Percentiles rank a stretch among this genome's conserved stretches.
These are phyloP conservation scores for Mimumesa dahlbomi DNA, from an alignment of 2,888 invertebrate genomes.

Conservation along the genomic window DNA sequence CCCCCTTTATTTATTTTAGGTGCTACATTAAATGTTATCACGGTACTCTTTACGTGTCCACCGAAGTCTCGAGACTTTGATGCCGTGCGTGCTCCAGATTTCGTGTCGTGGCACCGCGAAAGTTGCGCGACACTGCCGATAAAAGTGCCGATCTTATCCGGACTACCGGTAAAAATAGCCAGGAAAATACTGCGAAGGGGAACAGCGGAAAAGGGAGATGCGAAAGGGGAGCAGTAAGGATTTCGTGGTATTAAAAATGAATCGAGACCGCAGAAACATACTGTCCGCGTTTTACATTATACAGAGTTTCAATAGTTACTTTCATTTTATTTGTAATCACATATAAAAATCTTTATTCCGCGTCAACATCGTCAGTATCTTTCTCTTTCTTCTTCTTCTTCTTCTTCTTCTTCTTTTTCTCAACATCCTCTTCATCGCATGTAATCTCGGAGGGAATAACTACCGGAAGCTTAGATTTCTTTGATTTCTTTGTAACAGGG, in stretches of 20 bases:
- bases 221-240: background rate
- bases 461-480: too few relatives aligned
- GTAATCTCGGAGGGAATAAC: background rate
- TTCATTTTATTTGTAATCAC: too few relatives aligned
- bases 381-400: background rate
- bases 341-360: background rate
- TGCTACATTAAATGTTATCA: background rate
- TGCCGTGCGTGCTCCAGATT: slow-evolving; percentile 32
- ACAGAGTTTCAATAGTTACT: too few relatives aligned
- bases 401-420: background rate
- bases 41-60: background rate
- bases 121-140: slow-evolving; percentile 34
- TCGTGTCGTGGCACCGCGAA: slow-evolving; percentile 29
- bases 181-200: background rate
- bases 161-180: slow-evolving; percentile 31
- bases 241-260: background rate
- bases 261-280: too few relatives aligned
- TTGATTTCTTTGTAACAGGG: too few relatives aligned
- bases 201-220: background rate
- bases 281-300: too few relatives aligned
- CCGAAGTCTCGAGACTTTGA: slow-evolving; percentile 11
- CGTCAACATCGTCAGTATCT: background rate
- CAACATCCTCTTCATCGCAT: background rate
- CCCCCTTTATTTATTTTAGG: background rate
- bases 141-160: slow-evolving; percentile 39